Evolutionary conservation across 2,888 invertebrate species (phyloP), one percentile per base, ranked within the genome.

Genomic region (Cataglyphis rosenhaueri): DNA sequence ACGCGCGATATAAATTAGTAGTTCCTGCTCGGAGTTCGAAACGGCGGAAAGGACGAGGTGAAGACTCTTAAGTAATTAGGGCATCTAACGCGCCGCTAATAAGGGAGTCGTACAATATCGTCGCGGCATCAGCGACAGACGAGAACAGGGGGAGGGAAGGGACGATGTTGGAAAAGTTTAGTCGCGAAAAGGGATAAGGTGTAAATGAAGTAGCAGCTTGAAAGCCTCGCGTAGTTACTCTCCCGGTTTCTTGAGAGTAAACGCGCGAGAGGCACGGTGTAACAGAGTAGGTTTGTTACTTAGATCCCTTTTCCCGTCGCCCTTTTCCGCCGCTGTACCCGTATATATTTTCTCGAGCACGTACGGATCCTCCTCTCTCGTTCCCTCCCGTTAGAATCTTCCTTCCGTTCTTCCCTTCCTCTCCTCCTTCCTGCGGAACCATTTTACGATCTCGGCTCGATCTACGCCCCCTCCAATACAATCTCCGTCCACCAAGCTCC

Each of bases 231-330:
- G 84, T 75, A 85, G 82, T 85, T 86, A 74, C 76, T 82, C 55
- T 29, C 38, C 32, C 41, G 57, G 41, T 29, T 83, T 73, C 44
- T 71, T 8, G 65, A 68, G 71, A 68, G 61, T 81, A 84, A 84
- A 81, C 74, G 83, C 82, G 79, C 75, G 75, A 86, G 75, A 86
- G 81, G 73, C 70, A 81, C 57, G 62, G 41, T 61, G 85, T 84
- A 85, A 87, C 85, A 86, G 84, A 87, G 85, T 82, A 81, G 78
- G 82, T 71, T 85, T 82, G 85, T 85, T 86, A 86, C 84, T 86
- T 83, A 81, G 78, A 44, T 57, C 44, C 12, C 41, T n/a, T 10
- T 32, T 44, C n/a, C 9, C 44, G 12, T 10, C 70, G 29, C 38
- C 52, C 48, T 48, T 61, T 70, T 57, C 55, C 74, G 74, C 52